These are phyloP conservation scores for Himalopsyche japonica DNA, from an alignment of 2,888 invertebrate species.

Conservation along the genomic window DNA sequence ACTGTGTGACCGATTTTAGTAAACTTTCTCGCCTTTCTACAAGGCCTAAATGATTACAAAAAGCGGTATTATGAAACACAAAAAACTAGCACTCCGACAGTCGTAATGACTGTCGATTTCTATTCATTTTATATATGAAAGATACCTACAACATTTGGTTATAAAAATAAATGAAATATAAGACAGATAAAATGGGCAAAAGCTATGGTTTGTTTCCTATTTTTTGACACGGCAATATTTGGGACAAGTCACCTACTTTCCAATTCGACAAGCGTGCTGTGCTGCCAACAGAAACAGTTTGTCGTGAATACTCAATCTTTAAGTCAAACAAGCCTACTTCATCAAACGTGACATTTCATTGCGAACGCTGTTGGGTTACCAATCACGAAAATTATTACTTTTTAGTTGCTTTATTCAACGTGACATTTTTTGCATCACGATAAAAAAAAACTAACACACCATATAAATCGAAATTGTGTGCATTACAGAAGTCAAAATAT, in stretches of 20 bases:
- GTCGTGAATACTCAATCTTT: background rate
- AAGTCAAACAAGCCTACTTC: background rate
- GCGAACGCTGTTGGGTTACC: background rate
- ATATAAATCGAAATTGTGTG: background rate
- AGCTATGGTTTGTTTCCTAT: background rate
- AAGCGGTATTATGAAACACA: background rate
- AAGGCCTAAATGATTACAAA: background rate
- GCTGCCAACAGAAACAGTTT: constrained; percentile 6
- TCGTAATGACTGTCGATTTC: background rate
- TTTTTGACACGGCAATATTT: constrained; percentile 21
- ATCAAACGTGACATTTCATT: background rate
- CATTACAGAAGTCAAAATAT: background rate
- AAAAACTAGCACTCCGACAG: background rate
- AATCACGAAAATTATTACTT: background rate
- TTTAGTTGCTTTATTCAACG: background rate
- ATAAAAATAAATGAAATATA: no score
- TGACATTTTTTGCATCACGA: background rate
- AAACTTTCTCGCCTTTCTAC: background rate
- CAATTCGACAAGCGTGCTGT: constrained; percentile 7
- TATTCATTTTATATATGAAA: background rate
- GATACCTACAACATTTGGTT: background rate
- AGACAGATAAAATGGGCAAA: no score
- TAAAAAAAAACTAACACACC: background rate
- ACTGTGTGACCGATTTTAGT: background rate
- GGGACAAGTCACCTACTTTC: constrained; percentile 29